Conservation (phyloP, 92 coral and sea anemone genomes). For the Palythoa grandiflora region DNA sequence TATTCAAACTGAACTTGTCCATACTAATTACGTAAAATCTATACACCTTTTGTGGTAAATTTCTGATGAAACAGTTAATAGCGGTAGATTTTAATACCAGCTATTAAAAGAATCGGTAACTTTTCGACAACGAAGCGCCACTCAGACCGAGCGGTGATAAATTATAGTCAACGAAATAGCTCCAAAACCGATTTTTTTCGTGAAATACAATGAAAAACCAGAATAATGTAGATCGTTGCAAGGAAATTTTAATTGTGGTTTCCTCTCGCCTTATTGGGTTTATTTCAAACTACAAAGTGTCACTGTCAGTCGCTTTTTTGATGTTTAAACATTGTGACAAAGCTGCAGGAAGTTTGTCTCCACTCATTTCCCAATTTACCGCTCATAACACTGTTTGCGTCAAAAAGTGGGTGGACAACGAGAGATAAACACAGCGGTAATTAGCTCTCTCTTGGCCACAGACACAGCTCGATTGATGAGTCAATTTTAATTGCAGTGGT, state of each 20-base stretch:
- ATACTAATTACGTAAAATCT: conserved; percentile 17
- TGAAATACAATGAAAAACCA: neutral
- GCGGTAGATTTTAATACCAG: conserved; percentile 29
- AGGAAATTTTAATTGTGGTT: neutral
- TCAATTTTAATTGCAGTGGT: conserved; percentile 25
- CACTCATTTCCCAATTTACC: conserved; percentile 49
- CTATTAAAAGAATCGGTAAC: neutral
- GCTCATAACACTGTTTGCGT: conserved; percentile 43
- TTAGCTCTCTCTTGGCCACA: conserved; percentile 19
- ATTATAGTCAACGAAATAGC: neutral
- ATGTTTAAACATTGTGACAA: conserved; percentile 28
- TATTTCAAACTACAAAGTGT: conserved; percentile 21
- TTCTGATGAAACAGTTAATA: conserved; percentile 24
- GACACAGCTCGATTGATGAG: conserved; percentile 36
- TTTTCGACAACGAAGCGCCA: neutral
- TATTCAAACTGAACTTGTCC: neutral
- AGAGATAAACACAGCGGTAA: conserved; percentile 6
- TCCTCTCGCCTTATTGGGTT: neutral
- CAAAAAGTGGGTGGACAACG: conserved; percentile 36
- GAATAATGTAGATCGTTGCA: neutral
- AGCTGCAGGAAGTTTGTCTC: neutral
- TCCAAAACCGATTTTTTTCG: neutral
- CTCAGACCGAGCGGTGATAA: neutral
- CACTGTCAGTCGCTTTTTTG: conserved; percentile 9
- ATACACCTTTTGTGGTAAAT: neutral